phyloP scores from a whole-genome alignment of 2,888 invertebrate genomes.

The Odontocolon sp. region DNA sequence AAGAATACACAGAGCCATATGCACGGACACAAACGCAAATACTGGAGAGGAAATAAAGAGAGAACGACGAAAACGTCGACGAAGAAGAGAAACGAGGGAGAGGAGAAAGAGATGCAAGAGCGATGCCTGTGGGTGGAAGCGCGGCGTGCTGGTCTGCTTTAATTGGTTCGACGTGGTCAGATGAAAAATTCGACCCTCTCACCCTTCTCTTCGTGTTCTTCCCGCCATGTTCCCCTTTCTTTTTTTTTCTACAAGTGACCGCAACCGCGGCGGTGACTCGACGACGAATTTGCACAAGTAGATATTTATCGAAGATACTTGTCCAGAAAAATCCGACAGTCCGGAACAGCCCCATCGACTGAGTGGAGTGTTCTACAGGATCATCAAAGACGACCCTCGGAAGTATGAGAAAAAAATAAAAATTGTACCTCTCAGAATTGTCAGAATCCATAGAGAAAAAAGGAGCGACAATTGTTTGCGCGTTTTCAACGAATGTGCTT shows the following conservation, averaged over 20 bases:
- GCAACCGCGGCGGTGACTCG: constrained; percentile 28
- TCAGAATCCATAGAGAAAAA: too few species aligned
- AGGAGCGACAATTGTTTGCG: too few species aligned
- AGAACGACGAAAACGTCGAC: constrained; percentile 48
- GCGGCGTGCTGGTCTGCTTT: constrained; percentile 74
- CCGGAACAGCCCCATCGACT: background rate
- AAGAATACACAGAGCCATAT: constrained; percentile 62
- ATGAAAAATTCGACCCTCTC: constrained; percentile 78
- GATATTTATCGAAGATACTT: constrained; percentile 17
- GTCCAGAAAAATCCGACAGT: background rate
- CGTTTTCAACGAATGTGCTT: too few species aligned
- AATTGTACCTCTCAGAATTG: too few species aligned
- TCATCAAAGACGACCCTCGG: background rate
- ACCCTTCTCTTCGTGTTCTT: constrained; percentile 8
- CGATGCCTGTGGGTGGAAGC: constrained; percentile 35
- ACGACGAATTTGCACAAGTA: background rate
- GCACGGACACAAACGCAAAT: constrained; percentile 70
- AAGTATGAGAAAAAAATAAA: background rate
- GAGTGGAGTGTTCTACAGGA: background rate
- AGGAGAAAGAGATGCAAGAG: constrained; percentile 43
- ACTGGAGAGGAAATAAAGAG: constrained; percentile 68
- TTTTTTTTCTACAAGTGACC: constrained; percentile 16
- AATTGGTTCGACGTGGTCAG: constrained; percentile 80
- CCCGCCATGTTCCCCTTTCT: background rate
- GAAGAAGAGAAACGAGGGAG: constrained; percentile 15